These are phyloP conservation scores for Blastobasis lacticolella DNA, from an alignment of 2,888 invertebrate species.

Conservation along the genomic window DNA sequence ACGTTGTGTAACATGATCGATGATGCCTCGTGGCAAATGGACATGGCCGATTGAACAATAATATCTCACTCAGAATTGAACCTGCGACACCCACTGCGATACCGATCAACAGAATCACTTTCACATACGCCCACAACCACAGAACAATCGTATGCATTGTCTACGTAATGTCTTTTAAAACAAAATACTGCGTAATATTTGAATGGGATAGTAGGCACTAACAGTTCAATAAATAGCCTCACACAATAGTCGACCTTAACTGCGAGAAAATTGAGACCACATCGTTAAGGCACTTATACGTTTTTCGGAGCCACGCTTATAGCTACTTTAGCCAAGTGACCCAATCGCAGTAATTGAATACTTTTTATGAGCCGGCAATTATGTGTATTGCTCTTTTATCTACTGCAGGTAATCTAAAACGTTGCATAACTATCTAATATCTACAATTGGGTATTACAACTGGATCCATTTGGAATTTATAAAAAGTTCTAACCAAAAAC, in stretches of 20 bases:
- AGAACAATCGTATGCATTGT: conserved; percentile 1
- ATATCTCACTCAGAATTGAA: conserved; percentile 22
- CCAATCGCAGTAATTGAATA: no score
- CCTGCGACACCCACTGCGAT: conserved; percentile 47
- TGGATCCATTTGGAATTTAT: no score
- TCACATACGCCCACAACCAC: conserved; percentile 35
- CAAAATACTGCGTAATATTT: background rate
- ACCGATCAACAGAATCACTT: conserved; percentile 40
- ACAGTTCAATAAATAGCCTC: background rate
- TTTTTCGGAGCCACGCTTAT: no score
- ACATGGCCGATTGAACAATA: conserved; percentile 15
- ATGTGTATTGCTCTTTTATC: no score
- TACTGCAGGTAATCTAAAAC: no score
- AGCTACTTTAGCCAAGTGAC: no score
- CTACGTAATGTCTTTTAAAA: background rate
- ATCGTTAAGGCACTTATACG: no score
- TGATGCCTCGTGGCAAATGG: conserved; percentile 12
- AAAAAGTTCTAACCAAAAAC: no score
- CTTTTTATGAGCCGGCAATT: no score
- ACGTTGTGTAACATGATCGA: conserved; percentile 22
- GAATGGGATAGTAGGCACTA: background rate
- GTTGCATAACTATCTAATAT: no score
- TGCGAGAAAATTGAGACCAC: no score
- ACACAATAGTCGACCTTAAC: background rate
- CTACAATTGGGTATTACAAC: no score